Evolutionary conservation across 92 coral and sea anemone genomes (phyloP).

Genomic region (Desmophyllum pertusum): DNA sequence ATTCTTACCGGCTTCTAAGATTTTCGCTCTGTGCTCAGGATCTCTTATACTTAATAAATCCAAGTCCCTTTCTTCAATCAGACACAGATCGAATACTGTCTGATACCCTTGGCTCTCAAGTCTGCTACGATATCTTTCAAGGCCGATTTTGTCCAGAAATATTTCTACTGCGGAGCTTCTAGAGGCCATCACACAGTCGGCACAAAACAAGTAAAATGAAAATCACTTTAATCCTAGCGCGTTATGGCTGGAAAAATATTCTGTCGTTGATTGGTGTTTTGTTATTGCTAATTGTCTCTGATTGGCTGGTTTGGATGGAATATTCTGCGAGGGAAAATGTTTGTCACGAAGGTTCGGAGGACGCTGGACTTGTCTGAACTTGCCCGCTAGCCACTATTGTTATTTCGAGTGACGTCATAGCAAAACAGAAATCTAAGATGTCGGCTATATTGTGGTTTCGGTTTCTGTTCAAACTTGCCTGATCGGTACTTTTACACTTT

Average conservation of each 20-base stretch:
- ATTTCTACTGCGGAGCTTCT: conserved; percentile 10
- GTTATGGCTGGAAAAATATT: conserved; percentile 31
- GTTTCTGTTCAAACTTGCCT: conserved; percentile 39
- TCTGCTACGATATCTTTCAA: conserved; percentile 23
- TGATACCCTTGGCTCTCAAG: conserved; percentile 67
- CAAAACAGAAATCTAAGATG: background rate
- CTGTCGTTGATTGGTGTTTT: conserved; percentile 44
- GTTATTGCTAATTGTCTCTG: conserved; percentile 20
- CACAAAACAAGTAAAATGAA: conserved; percentile 13
- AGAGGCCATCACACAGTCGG: conserved; percentile 28
- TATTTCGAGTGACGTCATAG: conserved; percentile 1
- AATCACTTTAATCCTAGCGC: conserved; percentile 37
- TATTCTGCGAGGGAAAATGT: conserved; percentile 40
- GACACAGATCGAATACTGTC: conserved; percentile 44
- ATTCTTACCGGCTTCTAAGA: conserved; percentile 75
- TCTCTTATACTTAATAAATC: conserved; percentile 25
- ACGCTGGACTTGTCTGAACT: conserved; percentile 31
- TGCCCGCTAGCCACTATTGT: conserved; percentile 36
- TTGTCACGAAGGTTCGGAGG: conserved; percentile 35
- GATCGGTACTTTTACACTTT: background rate
- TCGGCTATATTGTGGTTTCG: conserved; percentile 16
- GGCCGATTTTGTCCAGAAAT: conserved; percentile 50
- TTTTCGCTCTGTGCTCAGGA: conserved; percentile 40
- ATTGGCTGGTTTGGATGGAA: conserved; percentile 39
- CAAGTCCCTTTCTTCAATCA: conserved; percentile 53